Evolutionary conservation across 2,888 invertebrate species (phyloP).

Genomic region (Macrostomum cliftonense): DNA sequence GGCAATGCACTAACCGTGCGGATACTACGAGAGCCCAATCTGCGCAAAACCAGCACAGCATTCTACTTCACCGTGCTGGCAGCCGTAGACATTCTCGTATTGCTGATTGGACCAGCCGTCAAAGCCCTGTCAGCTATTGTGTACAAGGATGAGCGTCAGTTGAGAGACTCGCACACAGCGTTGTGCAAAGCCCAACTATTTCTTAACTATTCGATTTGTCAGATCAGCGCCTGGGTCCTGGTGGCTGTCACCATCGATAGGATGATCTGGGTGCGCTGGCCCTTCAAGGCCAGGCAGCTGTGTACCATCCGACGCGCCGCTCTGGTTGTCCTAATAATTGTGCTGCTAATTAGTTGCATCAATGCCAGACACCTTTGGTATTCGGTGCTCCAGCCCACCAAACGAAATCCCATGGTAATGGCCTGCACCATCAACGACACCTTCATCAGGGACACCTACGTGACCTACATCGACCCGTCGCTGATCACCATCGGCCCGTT

Average conservation of each 20-base stretch:
- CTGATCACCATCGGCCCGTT: constrained; percentile 4
- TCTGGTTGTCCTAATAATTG: neutral
- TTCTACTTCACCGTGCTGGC: constrained; percentile 9
- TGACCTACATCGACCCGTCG: constrained; percentile 8
- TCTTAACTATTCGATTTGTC: too few relatives aligned
- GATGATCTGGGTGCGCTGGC: constrained; percentile 10
- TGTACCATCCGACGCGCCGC: constrained; percentile 2
- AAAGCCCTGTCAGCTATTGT: too few relatives aligned
- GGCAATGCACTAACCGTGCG: constrained; percentile 6
- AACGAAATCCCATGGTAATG: neutral
- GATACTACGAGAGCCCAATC: constrained; percentile 4
- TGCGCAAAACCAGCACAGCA: constrained; percentile 4
- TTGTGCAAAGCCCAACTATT: neutral
- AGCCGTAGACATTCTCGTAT: constrained; percentile 7
- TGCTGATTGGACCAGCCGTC: neutral
- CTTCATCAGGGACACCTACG: neutral
- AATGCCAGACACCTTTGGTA: too few relatives aligned
- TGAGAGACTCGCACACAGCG: neutral
- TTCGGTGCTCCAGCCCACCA: neutral
- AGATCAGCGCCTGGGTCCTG: too few relatives aligned
- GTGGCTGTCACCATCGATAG: constrained; percentile 3
- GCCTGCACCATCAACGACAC: neutral
- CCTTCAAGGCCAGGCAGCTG: constrained; percentile 9
- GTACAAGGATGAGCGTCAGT: too few relatives aligned
- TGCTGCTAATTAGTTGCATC: neutral